Evolutionary conservation across 2,888 invertebrate genomes (phyloP), one percentile per base, ranked within the genome.

Genomic region (Machimus rusticus): DNA sequence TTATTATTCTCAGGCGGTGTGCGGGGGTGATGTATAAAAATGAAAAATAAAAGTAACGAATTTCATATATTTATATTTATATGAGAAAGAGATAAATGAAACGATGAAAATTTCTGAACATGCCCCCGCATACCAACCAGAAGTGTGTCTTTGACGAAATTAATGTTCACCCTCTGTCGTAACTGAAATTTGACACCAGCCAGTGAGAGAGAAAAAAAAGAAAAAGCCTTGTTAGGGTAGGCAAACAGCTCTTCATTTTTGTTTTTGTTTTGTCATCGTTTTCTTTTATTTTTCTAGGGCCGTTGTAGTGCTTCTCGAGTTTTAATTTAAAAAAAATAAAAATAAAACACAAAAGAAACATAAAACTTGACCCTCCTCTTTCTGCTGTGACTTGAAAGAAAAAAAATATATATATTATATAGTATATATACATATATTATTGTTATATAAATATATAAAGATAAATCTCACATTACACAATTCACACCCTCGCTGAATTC

Each of bases 101-200:
- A 37, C 31, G 31, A 31, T 37, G 37, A 37, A 37, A 37, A 37
- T 37, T 37, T 37, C 37, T 37, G 37, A 37, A 37, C 37, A 37
- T 37, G 37, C 37, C 8, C 37, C 37, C 37, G 8, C 37, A 6
- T 37, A 0, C 37, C 37, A 0, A 0, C 31, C 31, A 31, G 31
- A 31, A 31, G 31, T 31, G 31, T 31, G 31, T 31, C 4, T n/a
- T n/a, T 3, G 31, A 31, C 31, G 31, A 31, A 31, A 31, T 31
- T 31, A 31, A 31, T 31, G 2, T 78, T n/a, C 78, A 78, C 79
- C 79, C 46, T 79, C 79, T 23, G 81, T 43, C 28, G 51, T n/a
- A 34, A 28, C 81, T 46, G 81, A 43, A 81, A 81, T 55, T 55
- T 81, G 81, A 81, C 43, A 81, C 81, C 77, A n/a, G 76, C 43